Evolutionary conservation across 2,113 vertebrate genomes (phyloP).

Genomic region (Hylia prasina): DNA sequence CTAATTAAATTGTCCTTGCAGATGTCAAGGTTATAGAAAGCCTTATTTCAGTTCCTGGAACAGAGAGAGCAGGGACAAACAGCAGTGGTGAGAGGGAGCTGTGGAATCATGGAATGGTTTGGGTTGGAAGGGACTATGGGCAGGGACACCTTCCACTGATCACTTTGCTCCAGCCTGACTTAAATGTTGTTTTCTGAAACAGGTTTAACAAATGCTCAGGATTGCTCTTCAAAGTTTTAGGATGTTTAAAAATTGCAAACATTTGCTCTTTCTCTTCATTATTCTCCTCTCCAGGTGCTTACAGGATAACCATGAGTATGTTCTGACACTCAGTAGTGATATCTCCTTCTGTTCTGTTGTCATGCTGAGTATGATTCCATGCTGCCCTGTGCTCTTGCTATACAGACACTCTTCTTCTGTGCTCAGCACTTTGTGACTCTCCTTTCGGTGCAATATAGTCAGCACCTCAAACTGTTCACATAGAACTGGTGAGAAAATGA

Average conservation of each 20-base stretch:
- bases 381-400: background rate
- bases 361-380: background rate
- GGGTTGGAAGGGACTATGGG: background rate
- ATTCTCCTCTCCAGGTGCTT: background rate
- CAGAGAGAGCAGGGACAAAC: background rate
- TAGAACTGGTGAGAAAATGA: background rate
- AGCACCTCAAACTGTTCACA: background rate
- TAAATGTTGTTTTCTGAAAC: background rate
- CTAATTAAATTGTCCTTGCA: background rate
- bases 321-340: background rate
- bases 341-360: background rate
- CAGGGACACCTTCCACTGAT: background rate
- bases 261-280: background rate
- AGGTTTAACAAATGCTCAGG: background rate
- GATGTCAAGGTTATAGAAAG: background rate
- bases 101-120: background rate
- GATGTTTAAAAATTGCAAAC: background rate
- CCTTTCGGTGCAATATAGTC: background rate
- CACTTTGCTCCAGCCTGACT: background rate
- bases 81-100: background rate
- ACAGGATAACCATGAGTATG: accelerated
- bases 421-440: background rate
- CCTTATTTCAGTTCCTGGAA: background rate
- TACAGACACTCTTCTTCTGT: background rate
- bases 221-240: background rate